These are phyloP conservation scores for Carcharodon carcharias DNA, from an alignment of 2,797 vertebrate genomes.

Conservation along the genomic window DNA sequence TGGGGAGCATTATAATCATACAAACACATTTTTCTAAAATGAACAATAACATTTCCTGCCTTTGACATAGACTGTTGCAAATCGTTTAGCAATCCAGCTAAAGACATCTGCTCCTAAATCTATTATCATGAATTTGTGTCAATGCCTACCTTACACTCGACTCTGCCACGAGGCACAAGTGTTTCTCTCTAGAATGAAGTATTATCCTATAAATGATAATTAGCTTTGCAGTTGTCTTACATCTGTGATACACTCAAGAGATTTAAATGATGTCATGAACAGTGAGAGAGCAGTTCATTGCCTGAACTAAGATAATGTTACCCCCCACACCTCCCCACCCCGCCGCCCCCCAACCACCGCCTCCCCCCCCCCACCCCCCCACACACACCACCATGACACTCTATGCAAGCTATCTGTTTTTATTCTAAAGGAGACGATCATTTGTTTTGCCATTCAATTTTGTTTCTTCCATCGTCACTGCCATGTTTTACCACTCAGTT, in stretches of 20 bases:
- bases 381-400: background rate
- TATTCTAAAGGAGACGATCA: background rate
- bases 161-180: background rate
- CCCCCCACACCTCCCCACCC: too few relatives aligned
- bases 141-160: background rate
- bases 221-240: background rate
- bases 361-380: too few relatives aligned
- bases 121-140: background rate
- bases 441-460: background rate
- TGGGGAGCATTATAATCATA: background rate
- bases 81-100: background rate
- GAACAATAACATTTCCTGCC: background rate
- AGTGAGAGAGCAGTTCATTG: background rate
- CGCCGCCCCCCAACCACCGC: too few relatives aligned
- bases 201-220: background rate
- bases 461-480: background rate
- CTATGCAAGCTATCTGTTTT: background rate
- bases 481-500: background rate
- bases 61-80: background rate
- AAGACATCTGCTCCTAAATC: background rate
- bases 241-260: background rate
- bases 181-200: background rate
- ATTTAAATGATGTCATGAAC: constrained; percentile 15
- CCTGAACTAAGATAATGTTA: background rate
- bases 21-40: background rate